These are phyloP conservation scores for Chironomus tepperi DNA, from an alignment of 1,140 invertebrate genomes.

Conservation along the genomic window DNA sequence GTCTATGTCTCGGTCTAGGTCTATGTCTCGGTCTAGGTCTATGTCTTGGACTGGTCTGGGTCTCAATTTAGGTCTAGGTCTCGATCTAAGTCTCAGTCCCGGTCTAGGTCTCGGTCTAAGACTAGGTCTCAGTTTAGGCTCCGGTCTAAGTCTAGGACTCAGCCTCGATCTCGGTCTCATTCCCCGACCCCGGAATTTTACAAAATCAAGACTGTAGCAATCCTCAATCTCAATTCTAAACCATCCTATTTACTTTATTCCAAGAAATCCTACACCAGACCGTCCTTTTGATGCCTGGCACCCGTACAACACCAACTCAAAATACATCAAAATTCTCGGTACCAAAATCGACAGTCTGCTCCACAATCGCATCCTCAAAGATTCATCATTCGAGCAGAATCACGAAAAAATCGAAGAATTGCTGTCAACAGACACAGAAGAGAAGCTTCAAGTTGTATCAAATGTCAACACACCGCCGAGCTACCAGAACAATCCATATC, in stretches of 20 bases:
- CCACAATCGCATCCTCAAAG: constrained; percentile 21
- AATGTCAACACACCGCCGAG: constrained; percentile 27
- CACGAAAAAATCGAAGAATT: constrained; percentile 26
- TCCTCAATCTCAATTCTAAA: too few species aligned
- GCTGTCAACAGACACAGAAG: not conserved
- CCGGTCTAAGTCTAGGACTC: too few species aligned
- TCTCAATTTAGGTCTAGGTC: too few species aligned
- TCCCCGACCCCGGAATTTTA: too few species aligned
- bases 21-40: too few species aligned
- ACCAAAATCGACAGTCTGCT: constrained; percentile 25
- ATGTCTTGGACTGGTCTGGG: too few species aligned
- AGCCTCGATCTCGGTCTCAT: too few species aligned
- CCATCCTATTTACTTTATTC: constrained; percentile 22
- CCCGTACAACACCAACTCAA: constrained; percentile 44
- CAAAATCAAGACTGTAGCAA: too few species aligned
- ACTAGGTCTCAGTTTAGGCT: too few species aligned
- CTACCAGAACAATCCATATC: constrained; percentile 29
- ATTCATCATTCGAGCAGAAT: constrained; percentile 28
- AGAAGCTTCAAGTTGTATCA: constrained; percentile 28
- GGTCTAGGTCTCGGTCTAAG: too few species aligned
- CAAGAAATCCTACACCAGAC: constrained; percentile 44
- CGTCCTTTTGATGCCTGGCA: constrained; percentile 47
- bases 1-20: too few species aligned
- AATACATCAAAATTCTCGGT: constrained; percentile 41
- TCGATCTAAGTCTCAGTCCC: too few species aligned